Conservation (phyloP, 2,113 vertebrate genomes). For the Polyodon spathula region DNA sequence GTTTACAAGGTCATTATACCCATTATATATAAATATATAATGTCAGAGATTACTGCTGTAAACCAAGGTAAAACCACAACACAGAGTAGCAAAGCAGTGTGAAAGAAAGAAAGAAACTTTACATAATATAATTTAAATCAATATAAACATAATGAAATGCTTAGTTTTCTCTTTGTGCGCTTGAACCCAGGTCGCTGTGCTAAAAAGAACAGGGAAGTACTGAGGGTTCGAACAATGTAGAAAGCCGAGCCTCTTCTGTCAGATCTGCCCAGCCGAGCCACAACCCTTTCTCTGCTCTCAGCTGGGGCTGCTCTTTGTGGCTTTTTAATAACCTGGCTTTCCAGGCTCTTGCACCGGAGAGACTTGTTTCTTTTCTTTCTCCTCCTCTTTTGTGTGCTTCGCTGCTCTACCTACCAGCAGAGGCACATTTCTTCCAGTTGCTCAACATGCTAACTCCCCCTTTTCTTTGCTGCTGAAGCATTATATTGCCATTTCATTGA, state of each 20-base stretch:
- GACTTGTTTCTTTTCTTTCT: conserved; percentile 68
- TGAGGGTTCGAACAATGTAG: conserved; percentile 82
- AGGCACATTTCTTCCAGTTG: conserved; percentile 84
- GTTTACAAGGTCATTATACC: too few relatives aligned
- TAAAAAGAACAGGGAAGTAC: conserved; percentile 81
- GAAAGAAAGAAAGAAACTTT: too few relatives aligned
- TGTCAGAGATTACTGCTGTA: too few relatives aligned
- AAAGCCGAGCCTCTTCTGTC: conserved; percentile 69
- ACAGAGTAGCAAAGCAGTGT: too few relatives aligned
- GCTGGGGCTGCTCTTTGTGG: conserved; percentile 85
- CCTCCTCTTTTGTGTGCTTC: conserved; percentile 61
- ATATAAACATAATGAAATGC: too few relatives aligned
- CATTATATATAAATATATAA: too few relatives aligned
- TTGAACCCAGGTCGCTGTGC: conserved; percentile 71
- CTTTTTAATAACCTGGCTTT: conserved; percentile 93
- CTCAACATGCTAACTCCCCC: conserved; percentile 78
- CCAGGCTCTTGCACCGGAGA: conserved; percentile 77
- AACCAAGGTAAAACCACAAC: too few relatives aligned
- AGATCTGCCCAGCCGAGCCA: conserved; percentile 75
- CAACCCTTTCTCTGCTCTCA: conserved; percentile 82
- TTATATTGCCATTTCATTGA: conserved; percentile 94
- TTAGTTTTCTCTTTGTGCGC: too few relatives aligned
- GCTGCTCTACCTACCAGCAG: conserved; percentile 70
- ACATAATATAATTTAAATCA: too few relatives aligned
- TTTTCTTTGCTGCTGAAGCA: conserved; percentile 89